A percentile compares a stretch with the other conserved stretches of the same genome.
These are phyloP conservation scores for Drosophila varians DNA, from an alignment of 1,140 invertebrate species.

Conservation along the genomic window DNA sequence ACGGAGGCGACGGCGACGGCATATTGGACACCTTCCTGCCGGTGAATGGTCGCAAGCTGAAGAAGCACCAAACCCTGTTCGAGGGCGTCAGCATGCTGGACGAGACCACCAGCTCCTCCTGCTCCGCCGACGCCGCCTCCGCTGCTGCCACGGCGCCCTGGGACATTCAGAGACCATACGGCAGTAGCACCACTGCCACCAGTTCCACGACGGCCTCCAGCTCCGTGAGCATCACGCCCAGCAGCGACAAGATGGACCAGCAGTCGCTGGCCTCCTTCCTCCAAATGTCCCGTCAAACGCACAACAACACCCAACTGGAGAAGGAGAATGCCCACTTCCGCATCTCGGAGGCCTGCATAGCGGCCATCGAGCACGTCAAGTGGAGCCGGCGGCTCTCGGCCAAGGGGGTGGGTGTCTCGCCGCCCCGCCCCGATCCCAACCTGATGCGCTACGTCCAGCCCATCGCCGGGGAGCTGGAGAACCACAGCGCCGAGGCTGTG, in stretches of 20 bases:
- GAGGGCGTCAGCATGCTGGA: slow-evolving; percentile 84
- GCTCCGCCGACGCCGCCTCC: not conserved
- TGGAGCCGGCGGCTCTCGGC: slow-evolving; percentile 61
- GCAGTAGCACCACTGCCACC: slow-evolving; percentile 24
- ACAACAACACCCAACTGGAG: slow-evolving; percentile 91
- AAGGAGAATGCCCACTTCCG: slow-evolving; percentile 95
- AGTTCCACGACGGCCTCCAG: slow-evolving; percentile 52
- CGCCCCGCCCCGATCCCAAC: slow-evolving; percentile 14
- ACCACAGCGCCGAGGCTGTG: slow-evolving; percentile 90
- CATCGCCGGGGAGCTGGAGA: slow-evolving; percentile 21
- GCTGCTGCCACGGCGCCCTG: slow-evolving; percentile 82
- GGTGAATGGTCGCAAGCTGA: slow-evolving; percentile 85
- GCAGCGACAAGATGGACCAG: slow-evolving; percentile 85
- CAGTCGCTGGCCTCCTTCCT: slow-evolving; percentile 91
- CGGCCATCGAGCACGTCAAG: slow-evolving; percentile 91
- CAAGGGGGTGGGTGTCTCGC: too few relatives aligned
- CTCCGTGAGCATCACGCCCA: slow-evolving; percentile 42
- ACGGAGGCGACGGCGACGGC: slow-evolving; percentile 23
- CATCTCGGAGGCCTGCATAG: slow-evolving; percentile 93
- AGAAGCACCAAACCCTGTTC: slow-evolving; percentile 87
- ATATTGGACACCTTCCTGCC: slow-evolving; percentile 74
- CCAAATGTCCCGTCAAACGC: slow-evolving; percentile 88
- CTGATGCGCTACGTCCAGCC: slow-evolving; percentile 45
- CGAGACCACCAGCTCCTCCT: slow-evolving; percentile 15
- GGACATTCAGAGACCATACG: slow-evolving; percentile 33